These are phyloP conservation scores for Eulithis testata DNA, from an alignment of 2,888 invertebrate species.

Conservation along the genomic window DNA sequence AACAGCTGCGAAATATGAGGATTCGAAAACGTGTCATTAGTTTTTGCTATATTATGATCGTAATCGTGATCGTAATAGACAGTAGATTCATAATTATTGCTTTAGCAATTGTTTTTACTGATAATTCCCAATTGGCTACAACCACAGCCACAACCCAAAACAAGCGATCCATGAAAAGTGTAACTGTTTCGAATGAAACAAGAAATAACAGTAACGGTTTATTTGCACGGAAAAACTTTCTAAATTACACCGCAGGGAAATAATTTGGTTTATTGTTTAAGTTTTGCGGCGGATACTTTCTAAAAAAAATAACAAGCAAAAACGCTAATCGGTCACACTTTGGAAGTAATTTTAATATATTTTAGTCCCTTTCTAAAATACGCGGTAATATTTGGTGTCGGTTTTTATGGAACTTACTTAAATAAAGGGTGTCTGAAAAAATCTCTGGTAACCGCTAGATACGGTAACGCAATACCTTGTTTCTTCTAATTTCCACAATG, in stretches of 20 bases:
- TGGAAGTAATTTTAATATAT: slow-evolving; percentile 43
- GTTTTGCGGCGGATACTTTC: slow-evolving; percentile 46
- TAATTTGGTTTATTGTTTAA: slow-evolving; percentile 55
- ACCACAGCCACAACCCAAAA: slow-evolving; percentile 21
- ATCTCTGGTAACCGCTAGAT: no score
- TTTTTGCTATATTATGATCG: background rate
- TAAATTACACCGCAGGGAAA: slow-evolving; percentile 58
- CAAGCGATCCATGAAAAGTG: slow-evolving; percentile 45
- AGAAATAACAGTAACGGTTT: slow-evolving; percentile 54
- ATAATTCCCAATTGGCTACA: slow-evolving; percentile 26
- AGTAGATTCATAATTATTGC: background rate
- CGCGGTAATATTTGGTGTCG: no score
- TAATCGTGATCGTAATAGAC: no score
- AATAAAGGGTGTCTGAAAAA: no score
- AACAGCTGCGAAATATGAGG: slow-evolving; percentile 9
- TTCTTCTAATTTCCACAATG: no score
- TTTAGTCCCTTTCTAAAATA: slow-evolving; percentile 49
- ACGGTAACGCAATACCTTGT: background rate
- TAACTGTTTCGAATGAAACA: slow-evolving; percentile 54
- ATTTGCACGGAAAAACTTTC: slow-evolving; percentile 53
- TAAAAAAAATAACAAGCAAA: slow-evolving; percentile 42
- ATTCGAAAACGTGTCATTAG: background rate
- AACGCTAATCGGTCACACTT: slow-evolving; percentile 39
- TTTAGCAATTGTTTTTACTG: slow-evolving; percentile 16
- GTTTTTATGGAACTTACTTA: background rate